These are phyloP conservation scores for Epinotia nisella DNA, from an alignment of 2,888 invertebrate genomes.

Conservation along the genomic window DNA sequence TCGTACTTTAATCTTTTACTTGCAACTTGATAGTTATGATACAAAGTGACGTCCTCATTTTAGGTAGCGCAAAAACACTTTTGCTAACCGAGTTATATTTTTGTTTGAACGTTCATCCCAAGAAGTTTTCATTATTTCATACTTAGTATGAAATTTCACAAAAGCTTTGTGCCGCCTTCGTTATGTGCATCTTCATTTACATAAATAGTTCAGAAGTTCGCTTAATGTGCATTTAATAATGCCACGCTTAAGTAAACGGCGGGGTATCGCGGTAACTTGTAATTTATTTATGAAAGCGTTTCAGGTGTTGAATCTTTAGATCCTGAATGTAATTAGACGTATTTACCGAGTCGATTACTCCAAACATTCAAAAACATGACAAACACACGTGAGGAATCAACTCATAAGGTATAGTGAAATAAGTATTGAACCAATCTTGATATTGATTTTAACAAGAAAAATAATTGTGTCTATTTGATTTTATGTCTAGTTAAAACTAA, in stretches of 20 bases:
- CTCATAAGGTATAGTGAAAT: too few species aligned
- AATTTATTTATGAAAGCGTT: constrained; percentile 30
- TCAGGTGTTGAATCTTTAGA: constrained; percentile 17
- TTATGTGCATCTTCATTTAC: constrained; percentile 69
- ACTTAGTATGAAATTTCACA: constrained; percentile 54
- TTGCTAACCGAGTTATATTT: neutral
- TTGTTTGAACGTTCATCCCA: neutral
- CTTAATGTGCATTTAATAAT: constrained; percentile 59
- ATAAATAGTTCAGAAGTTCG: constrained; percentile 62
- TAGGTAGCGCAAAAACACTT: too few species aligned
- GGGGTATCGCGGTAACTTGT: constrained; percentile 13
- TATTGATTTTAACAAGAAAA: too few species aligned
- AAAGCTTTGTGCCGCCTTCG: constrained; percentile 64
- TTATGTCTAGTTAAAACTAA: too few species aligned
- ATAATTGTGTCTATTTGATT: too few species aligned
- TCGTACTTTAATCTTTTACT: too few species aligned
- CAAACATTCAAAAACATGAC: neutral
- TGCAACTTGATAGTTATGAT: too few species aligned
- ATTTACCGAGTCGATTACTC: neutral
- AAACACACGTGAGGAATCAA: too few species aligned
- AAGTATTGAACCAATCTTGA: too few species aligned
- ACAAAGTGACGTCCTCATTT: too few species aligned
- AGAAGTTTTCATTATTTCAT: constrained; percentile 13
- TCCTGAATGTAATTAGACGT: neutral
- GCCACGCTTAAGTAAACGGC: constrained; percentile 42